Percentiles rank a stretch among this genome's conserved stretches.
Evolutionary conservation across 2,113 vertebrate species (phyloP).

Genomic region (Coturnix japonica): DNA sequence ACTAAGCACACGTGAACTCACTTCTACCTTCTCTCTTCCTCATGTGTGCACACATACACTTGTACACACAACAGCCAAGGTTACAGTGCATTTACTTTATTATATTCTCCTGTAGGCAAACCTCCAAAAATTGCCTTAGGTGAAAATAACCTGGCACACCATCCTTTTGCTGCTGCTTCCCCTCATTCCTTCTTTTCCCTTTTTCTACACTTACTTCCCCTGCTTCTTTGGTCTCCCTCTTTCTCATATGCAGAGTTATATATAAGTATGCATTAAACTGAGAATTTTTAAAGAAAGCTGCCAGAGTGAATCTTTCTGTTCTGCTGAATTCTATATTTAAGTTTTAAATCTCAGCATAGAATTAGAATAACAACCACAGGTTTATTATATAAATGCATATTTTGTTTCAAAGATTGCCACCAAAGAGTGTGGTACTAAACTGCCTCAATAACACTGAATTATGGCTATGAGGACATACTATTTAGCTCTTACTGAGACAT

Average conservation of each 20-base stretch:
- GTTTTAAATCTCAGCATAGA: background rate
- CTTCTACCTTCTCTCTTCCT: background rate
- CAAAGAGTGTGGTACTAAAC: background rate
- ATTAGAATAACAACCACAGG: background rate
- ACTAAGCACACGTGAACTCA: background rate
- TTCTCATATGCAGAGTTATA: background rate
- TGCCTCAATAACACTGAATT: background rate
- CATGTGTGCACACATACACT: background rate
- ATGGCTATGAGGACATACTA: background rate
- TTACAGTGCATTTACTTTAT: background rate
- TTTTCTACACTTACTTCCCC: background rate
- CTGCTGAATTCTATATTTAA: background rate
- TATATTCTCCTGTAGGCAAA: background rate
- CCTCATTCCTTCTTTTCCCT: background rate
- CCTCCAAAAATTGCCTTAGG: background rate
- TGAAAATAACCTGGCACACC: background rate
- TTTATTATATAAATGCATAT: background rate
- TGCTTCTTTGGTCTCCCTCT: background rate
- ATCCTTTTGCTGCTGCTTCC: background rate
- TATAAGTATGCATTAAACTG: background rate
- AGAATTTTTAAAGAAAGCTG: background rate
- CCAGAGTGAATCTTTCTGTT: background rate
- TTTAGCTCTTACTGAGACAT: background rate
- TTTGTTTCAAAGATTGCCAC: background rate
- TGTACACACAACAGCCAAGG: background rate